Base-by-base conservation (phyloP, 2,113 vertebrate genomes). In the Python bivittatus region DNA sequence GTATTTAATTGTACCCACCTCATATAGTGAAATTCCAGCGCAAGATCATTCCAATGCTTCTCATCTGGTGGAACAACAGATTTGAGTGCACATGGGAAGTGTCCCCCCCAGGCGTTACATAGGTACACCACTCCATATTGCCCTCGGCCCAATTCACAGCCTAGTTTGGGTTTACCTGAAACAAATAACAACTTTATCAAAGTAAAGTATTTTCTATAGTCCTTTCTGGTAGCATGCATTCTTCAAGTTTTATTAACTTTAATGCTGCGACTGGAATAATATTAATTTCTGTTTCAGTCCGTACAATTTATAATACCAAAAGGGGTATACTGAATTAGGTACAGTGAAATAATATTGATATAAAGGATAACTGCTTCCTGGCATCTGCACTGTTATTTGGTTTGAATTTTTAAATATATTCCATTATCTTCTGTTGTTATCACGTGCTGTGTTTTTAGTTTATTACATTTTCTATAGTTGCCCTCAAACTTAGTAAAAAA, bases 31-130 rank as follows among this genome's bases (percentile, higher is more conserved):
- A 99, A 99, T 96, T 99, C 99, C 86, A 99, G 96, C 3, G 99
- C 99, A 90, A 99, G 97, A 95, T 99, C 99, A 25, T 99, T 99
- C 99, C 99, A 99, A 97, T 99, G 99, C 97, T 99, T 99, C 95
- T 99, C 99, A n/a, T 99, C 99, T 0, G 99, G 99, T 9, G 99
- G 99, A 0, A 99, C 98, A 38, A 99, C 99, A 0, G 99, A 99
- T 95, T 99, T 99, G 20, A 99, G 97, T 0, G 99, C 99, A 91
- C 99, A 99, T 1, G 99, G 99, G 96, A 98, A 98, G 92, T 98
- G 98, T 0, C 99, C 99, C 0, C 98, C 99, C 99, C 99, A 99
- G 88, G 90, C 98, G 96, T 99, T 99, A 95, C 99, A 99, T 92
- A 99, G 93, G 95, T 99, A 99, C 42, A 99, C 99, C 38, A 99